These are phyloP conservation scores for Xyrichtys novacula DNA, from an alignment of 2,797 vertebrate genomes.

Conservation along the genomic window DNA sequence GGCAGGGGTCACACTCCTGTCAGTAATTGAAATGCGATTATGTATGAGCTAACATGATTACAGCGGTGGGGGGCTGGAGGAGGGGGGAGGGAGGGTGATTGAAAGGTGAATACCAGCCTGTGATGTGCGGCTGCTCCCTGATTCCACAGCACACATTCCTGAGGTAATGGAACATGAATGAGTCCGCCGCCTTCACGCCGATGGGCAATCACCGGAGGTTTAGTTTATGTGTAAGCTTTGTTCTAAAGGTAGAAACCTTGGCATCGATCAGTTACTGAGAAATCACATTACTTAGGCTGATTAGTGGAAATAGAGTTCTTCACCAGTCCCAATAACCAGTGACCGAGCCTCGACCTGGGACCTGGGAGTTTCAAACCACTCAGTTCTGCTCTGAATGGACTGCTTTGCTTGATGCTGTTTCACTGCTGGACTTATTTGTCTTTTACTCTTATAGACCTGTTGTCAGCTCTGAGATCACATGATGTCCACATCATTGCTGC, in stretches of 20 bases:
- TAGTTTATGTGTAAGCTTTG: slow-evolving; percentile 24
- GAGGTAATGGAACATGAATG: slow-evolving; percentile 81
- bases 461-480: not conserved
- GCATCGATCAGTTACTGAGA: not conserved
- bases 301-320: not conserved
- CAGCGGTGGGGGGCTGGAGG: slow-evolving; percentile 58
- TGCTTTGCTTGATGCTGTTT: not conserved
- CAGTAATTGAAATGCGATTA: slow-evolving; percentile 86
- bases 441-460: not conserved
- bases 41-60: slow-evolving; percentile 86
- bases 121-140: slow-evolving; percentile 76
- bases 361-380: not conserved
- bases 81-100: slow-evolving; percentile 64
- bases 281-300: slow-evolving; percentile 1
- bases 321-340: not conserved
- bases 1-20: slow-evolving; percentile 84
- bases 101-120: slow-evolving; percentile 82
- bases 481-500: not conserved
- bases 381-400: slow-evolving; percentile 5
- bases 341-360: slow-evolving; percentile 1
- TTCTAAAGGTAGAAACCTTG: slow-evolving; percentile 2
- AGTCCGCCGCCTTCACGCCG: slow-evolving; percentile 51
- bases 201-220: slow-evolving; percentile 33
- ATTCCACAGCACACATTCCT: slow-evolving; percentile 79
- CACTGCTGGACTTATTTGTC: not conserved